Evolutionary conservation across 2,888 invertebrate species (phyloP).

Genomic region (Ornithoptera alexandrae): DNA sequence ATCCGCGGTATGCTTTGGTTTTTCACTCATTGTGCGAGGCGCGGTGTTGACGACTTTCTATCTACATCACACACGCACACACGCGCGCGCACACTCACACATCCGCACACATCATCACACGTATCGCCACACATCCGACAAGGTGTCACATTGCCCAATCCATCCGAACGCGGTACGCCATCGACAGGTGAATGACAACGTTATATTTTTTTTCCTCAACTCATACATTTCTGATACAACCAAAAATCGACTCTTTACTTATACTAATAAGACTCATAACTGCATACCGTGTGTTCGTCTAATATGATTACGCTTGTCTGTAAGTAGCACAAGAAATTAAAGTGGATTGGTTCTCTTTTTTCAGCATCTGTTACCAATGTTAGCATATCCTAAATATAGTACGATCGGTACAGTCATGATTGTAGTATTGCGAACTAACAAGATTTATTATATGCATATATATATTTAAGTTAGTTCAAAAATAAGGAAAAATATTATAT

Average conservation of each 20-base stretch:
- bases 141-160: slow-evolving; percentile 70
- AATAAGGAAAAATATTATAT: too few species aligned
- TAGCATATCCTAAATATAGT: slow-evolving; percentile 16
- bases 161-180: slow-evolving; percentile 34
- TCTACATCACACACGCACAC: slow-evolving; percentile 35
- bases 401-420: neutral
- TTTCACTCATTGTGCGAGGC: slow-evolving; percentile 59
- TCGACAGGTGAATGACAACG: slow-evolving; percentile 30
- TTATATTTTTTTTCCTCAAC: slow-evolving; percentile 13
- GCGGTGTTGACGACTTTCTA: slow-evolving; percentile 58
- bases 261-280: slow-evolving; percentile 27
- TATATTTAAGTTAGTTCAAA: too few species aligned
- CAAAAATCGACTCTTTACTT: slow-evolving; percentile 31
- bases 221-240: slow-evolving; percentile 29
- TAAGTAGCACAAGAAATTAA: slow-evolving; percentile 26
- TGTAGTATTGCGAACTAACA: neutral
- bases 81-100: slow-evolving; percentile 26
- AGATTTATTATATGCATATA: neutral
- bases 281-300: neutral
- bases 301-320: slow-evolving; percentile 6
- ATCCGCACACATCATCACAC: slow-evolving; percentile 30
- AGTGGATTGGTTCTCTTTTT: slow-evolving; percentile 26
- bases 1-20: slow-evolving; percentile 67
- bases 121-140: slow-evolving; percentile 34
- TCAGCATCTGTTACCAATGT: slow-evolving; percentile 16